A percentile compares a stretch with the other conserved stretches of the same genome.
Evolutionary conservation across 2,888 invertebrate species (phyloP).

Genomic region (Amphipyra berbera): DNA sequence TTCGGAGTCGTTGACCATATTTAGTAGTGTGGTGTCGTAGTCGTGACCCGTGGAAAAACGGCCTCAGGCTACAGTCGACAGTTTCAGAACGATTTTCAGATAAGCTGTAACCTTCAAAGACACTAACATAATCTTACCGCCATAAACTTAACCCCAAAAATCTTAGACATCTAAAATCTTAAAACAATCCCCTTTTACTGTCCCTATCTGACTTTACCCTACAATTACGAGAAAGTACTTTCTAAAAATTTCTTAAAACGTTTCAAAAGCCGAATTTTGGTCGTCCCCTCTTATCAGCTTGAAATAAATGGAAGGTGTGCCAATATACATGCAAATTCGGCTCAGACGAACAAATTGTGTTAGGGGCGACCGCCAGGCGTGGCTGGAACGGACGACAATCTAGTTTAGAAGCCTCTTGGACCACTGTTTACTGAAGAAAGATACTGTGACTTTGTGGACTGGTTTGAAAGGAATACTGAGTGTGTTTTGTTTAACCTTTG

Average conservation of each 20-base stretch:
- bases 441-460: conserved; percentile 36
- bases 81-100: background rate
- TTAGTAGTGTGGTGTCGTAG: too few relatives aligned
- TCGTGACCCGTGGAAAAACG: too few relatives aligned
- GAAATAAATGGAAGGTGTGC: conserved; percentile 51
- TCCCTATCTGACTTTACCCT: background rate
- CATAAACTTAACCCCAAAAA: background rate
- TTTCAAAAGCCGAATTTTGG: conserved; percentile 34
- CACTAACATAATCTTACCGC: background rate
- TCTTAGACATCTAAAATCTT: background rate
- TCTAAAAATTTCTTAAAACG: conserved; percentile 30
- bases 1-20: too few relatives aligned
- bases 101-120: background rate
- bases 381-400: conserved; percentile 36
- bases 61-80: too few relatives aligned
- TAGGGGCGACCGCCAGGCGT: conserved; percentile 40
- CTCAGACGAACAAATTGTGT: conserved; percentile 69
- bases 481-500: conserved; percentile 24
- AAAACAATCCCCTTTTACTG: background rate
- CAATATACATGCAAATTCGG: conserved; percentile 75
- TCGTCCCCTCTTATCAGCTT: conserved; percentile 34
- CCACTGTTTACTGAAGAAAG: conserved; percentile 43
- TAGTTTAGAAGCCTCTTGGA: conserved; percentile 34
- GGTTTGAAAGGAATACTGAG: conserved; percentile 33
- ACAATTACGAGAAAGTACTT: conserved; percentile 27